Base-by-base conservation (phyloP, 92 coral and sea anemone species). In the Actinernus sp. region DNA sequence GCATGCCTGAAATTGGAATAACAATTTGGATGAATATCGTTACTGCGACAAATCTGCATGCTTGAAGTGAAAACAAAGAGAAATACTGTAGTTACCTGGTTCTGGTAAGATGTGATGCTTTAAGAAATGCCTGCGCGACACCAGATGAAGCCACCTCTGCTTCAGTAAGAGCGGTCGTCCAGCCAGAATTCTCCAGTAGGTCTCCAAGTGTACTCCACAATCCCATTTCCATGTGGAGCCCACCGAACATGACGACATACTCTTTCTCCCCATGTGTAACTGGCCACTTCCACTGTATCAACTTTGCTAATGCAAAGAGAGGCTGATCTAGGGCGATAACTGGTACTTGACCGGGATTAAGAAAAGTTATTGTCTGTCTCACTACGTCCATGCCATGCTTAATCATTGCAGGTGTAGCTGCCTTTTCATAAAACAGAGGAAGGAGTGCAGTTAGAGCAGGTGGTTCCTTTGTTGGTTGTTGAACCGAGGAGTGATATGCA, bases 81-180 rank as follows among this genome's bases (percentile, higher is more conserved):
- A 13, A 29, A 12, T 18, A 13, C 21, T 22, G 9, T 30, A 0
- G 76, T 8, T 76, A 76, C 76, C 84, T 76, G 3, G 84, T 76
- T 76, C 84, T 55, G 46, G 67, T 78, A 14, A 78, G 55, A 48
- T 78, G 71, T 8, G 73, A 6, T 17, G 82, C 81, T 49, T 71
- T 77, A 40, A 78, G 27, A 66, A 76, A 84, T 32, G 84, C 68
- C 57, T 84, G 80, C 24, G 73, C 86, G 10, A 79, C 79, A 53
- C 86, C 79, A 79, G 68, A 70, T 7, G 74, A 70, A 32, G 67
- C 86, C 54, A 77, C 78, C 12, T 78, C 82, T 31, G 91, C 74
- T 61, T 84, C 81, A 18, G 19, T 24, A 1, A 83, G 62, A 31
- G 40, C 71, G 17, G 73, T 50, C n/a, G 73, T 53, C 89, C 89